Conservation (phyloP, 2,113 vertebrate genomes). For the Oxygymnocypris stewartii region DNA sequence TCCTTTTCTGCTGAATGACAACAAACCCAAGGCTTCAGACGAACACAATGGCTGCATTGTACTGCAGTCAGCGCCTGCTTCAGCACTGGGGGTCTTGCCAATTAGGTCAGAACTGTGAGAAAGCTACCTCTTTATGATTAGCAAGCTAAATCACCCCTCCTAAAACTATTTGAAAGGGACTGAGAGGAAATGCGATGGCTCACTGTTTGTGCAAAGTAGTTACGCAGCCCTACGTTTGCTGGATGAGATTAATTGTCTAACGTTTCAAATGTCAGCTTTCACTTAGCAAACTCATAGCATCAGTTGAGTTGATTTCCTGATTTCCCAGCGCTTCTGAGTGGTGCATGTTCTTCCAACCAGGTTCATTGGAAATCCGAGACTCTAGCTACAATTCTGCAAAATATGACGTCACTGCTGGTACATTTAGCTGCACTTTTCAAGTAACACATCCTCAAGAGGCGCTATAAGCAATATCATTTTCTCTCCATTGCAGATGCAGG, state of each 20-base stretch:
- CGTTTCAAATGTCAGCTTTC: constrained; percentile 8
- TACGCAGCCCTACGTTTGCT: not conserved
- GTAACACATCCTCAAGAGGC: too few species aligned
- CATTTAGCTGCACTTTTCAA: not conserved
- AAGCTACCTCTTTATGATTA: constrained; percentile 53
- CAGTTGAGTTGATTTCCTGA: constrained; percentile 15
- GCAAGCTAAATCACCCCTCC: constrained; percentile 26
- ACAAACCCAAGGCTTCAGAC: constrained; percentile 53
- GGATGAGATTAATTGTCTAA: constrained; percentile 17
- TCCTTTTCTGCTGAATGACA: constrained; percentile 60
- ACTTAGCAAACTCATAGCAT: constrained; percentile 7
- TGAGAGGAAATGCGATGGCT: not conserved
- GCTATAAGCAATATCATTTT: not conserved
- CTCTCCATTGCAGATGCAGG: not conserved
- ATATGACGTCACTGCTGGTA: not conserved
- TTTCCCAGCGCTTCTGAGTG: not conserved
- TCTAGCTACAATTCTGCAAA: not conserved
- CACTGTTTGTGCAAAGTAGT: not conserved
- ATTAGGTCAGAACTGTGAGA: constrained; percentile 60
- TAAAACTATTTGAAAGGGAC: constrained; percentile 8
- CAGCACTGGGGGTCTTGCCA: constrained; percentile 51
- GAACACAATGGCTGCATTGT: constrained; percentile 64
- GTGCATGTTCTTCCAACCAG: not conserved
- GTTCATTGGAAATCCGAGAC: not conserved
- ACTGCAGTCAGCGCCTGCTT: constrained; percentile 30